These are phyloP conservation scores for Apeltes quadracus DNA, from an alignment of 2,113 vertebrate species.

Conservation along the genomic window DNA sequence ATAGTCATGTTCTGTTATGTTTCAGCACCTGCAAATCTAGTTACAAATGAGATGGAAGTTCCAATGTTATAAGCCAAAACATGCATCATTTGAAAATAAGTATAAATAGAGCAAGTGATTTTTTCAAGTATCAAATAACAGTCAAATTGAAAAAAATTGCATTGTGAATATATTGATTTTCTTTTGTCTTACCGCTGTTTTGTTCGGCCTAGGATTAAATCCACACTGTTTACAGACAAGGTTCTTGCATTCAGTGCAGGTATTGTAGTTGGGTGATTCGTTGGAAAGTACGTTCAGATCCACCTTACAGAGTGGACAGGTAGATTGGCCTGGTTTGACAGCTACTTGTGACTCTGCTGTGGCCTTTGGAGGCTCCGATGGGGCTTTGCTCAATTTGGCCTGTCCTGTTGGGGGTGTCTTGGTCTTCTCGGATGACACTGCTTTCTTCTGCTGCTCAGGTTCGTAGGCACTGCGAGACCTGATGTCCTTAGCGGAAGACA, in stretches of 20 bases:
- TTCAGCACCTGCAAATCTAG: background rate
- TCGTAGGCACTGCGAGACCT: constrained; percentile 44
- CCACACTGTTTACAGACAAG: constrained; percentile 93
- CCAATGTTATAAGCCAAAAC: background rate
- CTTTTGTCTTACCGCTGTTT: constrained; percentile 81
- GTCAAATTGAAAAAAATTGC: constrained; percentile 43
- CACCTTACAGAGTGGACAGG: constrained; percentile 91
- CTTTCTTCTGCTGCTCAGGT: constrained; percentile 46
- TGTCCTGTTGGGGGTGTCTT: constrained; percentile 47
- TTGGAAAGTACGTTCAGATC: constrained; percentile 83
- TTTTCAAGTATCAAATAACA: background rate
- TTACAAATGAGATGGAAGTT: background rate
- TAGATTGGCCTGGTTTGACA: constrained; percentile 48
- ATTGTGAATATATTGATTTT: background rate
- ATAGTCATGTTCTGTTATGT: background rate
- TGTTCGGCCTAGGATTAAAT: constrained; percentile 86
- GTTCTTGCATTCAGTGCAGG: constrained; percentile 90
- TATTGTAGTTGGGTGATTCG: constrained; percentile 88
- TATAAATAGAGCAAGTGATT: background rate
- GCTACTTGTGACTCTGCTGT: constrained; percentile 31
- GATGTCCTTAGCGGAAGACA: constrained; percentile 51
- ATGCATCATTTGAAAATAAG: background rate
- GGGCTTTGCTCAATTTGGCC: constrained; percentile 65
- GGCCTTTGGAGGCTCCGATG: constrained; percentile 51
- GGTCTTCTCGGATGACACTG: constrained; percentile 40